Conservation (phyloP, 2,113 vertebrate genomes). For the Osmerus mordax region DNA sequence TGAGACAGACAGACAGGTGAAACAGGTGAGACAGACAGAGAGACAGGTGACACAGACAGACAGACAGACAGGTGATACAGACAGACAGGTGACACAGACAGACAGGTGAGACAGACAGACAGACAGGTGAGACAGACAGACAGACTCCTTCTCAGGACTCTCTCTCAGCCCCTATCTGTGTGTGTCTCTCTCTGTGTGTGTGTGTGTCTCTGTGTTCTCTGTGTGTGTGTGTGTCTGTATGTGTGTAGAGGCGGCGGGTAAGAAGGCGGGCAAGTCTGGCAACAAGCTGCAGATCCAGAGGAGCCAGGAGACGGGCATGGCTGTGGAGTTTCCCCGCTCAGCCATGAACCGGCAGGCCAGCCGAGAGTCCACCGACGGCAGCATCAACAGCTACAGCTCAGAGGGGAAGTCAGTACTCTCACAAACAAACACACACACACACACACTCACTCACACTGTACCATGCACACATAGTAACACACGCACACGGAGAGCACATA, state of each 20-base stretch:
- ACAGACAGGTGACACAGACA: not conserved
- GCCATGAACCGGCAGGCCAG: constrained; percentile 93
- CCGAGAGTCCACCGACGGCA: constrained; percentile 93
- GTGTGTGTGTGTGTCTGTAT: not conserved
- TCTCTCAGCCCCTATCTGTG: not conserved
- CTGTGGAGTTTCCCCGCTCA: constrained; percentile 88
- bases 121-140: not conserved
- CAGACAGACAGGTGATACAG: not conserved
- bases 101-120: not conserved
- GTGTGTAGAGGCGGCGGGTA: constrained; percentile 76
- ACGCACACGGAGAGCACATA: not conserved
- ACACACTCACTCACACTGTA: not conserved
- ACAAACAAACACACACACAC: not conserved
- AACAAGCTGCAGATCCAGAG: constrained; percentile 86
- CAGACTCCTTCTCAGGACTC: not conserved
- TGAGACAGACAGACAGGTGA: not conserved
- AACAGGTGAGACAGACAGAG: constrained; percentile 6
- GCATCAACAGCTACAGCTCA: constrained; percentile 98
- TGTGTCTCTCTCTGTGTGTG: not conserved
- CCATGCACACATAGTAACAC: not conserved
- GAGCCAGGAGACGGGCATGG: constrained; percentile 97
- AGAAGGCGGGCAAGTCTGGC: constrained; percentile 80
- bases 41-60: not conserved
- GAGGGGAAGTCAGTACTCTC: constrained; percentile 92
- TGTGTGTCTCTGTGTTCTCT: not conserved